phyloP scores from a whole-genome alignment of 92 coral and sea anemone genomes.

The Parazoanthus swiftii region DNA sequence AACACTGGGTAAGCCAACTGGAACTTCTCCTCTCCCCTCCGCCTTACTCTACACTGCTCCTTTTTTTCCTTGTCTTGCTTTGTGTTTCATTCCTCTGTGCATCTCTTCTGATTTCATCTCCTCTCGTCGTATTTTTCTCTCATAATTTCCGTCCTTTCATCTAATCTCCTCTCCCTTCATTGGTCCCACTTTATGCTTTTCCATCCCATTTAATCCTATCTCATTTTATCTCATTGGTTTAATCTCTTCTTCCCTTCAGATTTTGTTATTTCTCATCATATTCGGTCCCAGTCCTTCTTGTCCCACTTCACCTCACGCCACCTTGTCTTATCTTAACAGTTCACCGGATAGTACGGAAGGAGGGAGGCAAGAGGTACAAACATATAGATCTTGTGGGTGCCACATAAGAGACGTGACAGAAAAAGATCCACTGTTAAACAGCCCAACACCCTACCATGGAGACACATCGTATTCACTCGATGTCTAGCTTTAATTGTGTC shows the following conservation, averaged over 20 bases:
- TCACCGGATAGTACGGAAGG: not conserved
- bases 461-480: not conserved
- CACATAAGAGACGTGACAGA: not conserved
- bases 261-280: not conserved
- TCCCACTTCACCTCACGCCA: too few relatives aligned
- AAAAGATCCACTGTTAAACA: not conserved
- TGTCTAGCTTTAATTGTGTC: not conserved
- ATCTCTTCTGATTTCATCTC: not conserved
- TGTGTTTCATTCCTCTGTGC: not conserved
- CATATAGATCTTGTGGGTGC: not conserved
- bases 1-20: slow-evolving; percentile 46
- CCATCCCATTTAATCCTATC: not conserved
- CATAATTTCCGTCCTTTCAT: too few relatives aligned
- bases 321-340: not conserved
- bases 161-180: too few relatives aligned
- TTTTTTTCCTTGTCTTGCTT: not conserved
- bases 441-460: not conserved
- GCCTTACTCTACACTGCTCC: not conserved
- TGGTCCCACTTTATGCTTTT: not conserved
- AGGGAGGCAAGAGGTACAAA: not conserved
- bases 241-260: not conserved
- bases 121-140: not conserved
- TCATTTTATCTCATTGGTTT: not conserved
- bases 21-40: not conserved
- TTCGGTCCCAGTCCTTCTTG: not conserved